phyloP scores from a whole-genome alignment of 2,888 invertebrate genomes.

The Caenorhabditis parvicauda region DNA sequence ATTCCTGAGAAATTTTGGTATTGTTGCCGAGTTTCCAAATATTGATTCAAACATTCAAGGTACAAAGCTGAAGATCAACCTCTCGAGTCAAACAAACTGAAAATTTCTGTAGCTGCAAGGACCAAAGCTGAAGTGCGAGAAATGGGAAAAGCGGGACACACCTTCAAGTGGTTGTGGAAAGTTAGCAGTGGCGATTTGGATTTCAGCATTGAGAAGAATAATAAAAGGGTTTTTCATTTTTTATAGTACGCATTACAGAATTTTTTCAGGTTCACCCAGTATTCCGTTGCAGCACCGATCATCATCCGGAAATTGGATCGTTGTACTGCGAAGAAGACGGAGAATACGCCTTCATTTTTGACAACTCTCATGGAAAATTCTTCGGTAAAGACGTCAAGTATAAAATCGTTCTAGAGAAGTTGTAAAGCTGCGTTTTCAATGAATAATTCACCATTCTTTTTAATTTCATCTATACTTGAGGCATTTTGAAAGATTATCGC shows the following conservation, averaged over 20 bases:
- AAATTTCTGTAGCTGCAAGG: too few species aligned
- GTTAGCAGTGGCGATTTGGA: constrained; percentile 44
- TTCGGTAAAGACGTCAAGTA: constrained; percentile 55
- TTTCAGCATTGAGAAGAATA: constrained; percentile 33
- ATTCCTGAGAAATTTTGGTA: constrained; percentile 37
- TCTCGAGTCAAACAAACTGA: constrained; percentile 34
- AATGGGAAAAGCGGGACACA: constrained; percentile 32
- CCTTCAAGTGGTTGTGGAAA: constrained; percentile 38
- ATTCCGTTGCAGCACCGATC: constrained; percentile 52
- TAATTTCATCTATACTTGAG: too few species aligned
- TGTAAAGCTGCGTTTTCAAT: too few species aligned
- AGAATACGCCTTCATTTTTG: constrained; percentile 49
- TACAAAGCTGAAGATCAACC: constrained; percentile 31
- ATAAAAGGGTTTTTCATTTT: constrained; percentile 8
- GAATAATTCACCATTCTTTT: too few species aligned
- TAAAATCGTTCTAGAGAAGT: constrained; percentile 26
- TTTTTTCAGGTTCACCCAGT: constrained; percentile 45
- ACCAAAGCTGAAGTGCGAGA: constrained; percentile 44
- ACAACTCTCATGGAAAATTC: constrained; percentile 52
- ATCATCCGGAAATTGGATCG: constrained; percentile 51
- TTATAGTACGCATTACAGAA: neutral
- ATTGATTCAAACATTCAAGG: constrained; percentile 30
- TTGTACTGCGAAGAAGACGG: constrained; percentile 35
- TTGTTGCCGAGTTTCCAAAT: neutral
- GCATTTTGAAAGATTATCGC: too few species aligned